Evolutionary conservation across 2,797 vertebrate genomes (phyloP).

Genomic region (Silurus aristotelis): DNA sequence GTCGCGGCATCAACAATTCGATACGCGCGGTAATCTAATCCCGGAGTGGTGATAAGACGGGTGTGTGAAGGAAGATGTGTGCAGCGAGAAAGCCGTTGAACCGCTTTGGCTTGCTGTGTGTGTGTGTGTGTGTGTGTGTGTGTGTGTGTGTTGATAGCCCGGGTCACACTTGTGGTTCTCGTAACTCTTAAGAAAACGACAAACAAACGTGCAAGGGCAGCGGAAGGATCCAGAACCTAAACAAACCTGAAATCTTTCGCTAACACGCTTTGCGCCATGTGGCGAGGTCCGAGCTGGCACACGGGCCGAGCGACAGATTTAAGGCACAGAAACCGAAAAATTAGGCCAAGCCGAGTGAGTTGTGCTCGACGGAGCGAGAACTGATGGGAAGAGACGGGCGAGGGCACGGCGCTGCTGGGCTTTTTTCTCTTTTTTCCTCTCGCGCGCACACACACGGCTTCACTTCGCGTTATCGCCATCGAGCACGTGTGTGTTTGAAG

Average conservation of each 20-base stretch:
- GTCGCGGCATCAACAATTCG: neutral
- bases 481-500: neutral
- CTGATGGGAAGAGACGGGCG: slow-evolving; percentile 31
- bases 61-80: slow-evolving; percentile 55
- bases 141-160: neutral
- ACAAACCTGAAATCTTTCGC: neutral
- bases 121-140: neutral
- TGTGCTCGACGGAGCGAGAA: slow-evolving; percentile 35
- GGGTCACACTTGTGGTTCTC: neutral
- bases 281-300: slow-evolving; percentile 43
- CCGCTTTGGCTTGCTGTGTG: slow-evolving; percentile 27
- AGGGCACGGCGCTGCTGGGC: slow-evolving; percentile 19
- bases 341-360: slow-evolving; percentile 45
- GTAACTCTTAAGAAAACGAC: neutral
- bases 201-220: neutral
- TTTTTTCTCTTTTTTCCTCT: neutral
- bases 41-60: slow-evolving; percentile 54
- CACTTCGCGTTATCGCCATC: neutral
- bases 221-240: neutral
- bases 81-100: slow-evolving; percentile 42
- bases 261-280: slow-evolving; percentile 21
- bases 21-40: slow-evolving; percentile 68
- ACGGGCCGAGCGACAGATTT: slow-evolving; percentile 42
- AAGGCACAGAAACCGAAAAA: slow-evolving; percentile 39
- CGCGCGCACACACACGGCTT: neutral